These are phyloP conservation scores for Bothrops jararaca DNA, from an alignment of 2,113 vertebrate species.

Conservation along the genomic window DNA sequence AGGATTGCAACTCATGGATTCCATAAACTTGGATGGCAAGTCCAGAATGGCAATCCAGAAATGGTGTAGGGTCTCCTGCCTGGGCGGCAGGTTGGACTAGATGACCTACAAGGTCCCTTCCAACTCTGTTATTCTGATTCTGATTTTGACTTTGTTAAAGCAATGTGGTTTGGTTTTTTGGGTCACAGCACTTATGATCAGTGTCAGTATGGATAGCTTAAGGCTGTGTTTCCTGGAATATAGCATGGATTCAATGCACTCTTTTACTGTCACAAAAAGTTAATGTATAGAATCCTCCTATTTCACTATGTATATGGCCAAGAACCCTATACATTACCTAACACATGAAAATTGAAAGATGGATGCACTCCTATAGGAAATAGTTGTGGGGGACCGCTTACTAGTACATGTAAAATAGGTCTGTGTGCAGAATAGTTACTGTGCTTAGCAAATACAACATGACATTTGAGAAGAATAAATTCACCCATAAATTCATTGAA, in stretches of 20 bases:
- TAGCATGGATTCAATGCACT: not conserved
- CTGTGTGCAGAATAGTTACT: not conserved
- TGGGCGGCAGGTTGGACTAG: no score
- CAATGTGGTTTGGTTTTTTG: no score
- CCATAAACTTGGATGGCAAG: not conserved
- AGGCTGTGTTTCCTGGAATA: not conserved
- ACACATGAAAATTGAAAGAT: not conserved
- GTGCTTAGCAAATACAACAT: not conserved
- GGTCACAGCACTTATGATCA: conserved; percentile 13
- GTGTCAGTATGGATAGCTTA: conserved; percentile 3
- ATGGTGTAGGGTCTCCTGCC: no score
- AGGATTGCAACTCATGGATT: not conserved
- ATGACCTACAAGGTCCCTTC: no score
- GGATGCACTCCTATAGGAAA: not conserved
- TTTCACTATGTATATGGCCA: not conserved
- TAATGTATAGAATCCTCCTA: conserved; percentile 20
- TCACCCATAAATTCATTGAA: not conserved
- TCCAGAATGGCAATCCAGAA: no score
- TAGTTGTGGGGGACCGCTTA: not conserved
- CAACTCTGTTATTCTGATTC: no score
- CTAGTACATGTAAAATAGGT: not conserved
- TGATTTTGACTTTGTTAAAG: no score
- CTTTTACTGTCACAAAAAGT: not conserved
- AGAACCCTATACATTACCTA: not conserved
- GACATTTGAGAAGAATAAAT: not conserved